Evolutionary conservation across 2,113 vertebrate genomes (phyloP).

Genomic region (Leptosomus discolor): DNA sequence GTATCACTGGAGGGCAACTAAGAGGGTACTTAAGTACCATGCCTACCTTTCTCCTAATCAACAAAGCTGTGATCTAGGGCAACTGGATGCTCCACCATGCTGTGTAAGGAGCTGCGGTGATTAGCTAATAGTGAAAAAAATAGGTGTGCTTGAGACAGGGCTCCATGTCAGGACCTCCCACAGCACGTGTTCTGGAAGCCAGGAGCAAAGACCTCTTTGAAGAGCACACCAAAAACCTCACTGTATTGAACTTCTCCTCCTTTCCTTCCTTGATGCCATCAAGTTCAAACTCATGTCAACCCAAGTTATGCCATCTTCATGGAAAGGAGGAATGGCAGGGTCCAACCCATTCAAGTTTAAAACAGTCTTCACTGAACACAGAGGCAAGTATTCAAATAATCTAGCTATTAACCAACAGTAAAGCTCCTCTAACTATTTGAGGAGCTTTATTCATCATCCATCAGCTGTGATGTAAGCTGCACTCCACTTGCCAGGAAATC

Average conservation of each 20-base stretch:
- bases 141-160: not conserved
- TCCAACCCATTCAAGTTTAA: not conserved
- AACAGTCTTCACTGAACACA: not conserved
- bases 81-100: not conserved
- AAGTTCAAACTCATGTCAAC: not conserved
- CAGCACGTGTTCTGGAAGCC: not conserved
- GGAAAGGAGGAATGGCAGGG: not conserved
- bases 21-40: not conserved
- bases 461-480: not conserved
- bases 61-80: not conserved
- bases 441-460: not conserved
- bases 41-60: not conserved
- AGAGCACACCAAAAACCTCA: not conserved
- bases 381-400: not conserved
- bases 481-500: not conserved
- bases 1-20: not conserved
- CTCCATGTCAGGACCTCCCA: not conserved
- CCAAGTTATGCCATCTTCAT: not conserved
- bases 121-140: not conserved
- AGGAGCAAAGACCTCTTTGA: not conserved
- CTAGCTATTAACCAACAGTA: not conserved
- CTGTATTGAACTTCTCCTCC: not conserved
- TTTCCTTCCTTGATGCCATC: not conserved
- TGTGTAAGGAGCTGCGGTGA: not conserved
- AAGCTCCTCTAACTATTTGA: not conserved